Evolutionary conservation across 2,113 vertebrate genomes (phyloP), one percentile per base, ranked within the genome.

Genomic region (Gambusia affinis): DNA sequence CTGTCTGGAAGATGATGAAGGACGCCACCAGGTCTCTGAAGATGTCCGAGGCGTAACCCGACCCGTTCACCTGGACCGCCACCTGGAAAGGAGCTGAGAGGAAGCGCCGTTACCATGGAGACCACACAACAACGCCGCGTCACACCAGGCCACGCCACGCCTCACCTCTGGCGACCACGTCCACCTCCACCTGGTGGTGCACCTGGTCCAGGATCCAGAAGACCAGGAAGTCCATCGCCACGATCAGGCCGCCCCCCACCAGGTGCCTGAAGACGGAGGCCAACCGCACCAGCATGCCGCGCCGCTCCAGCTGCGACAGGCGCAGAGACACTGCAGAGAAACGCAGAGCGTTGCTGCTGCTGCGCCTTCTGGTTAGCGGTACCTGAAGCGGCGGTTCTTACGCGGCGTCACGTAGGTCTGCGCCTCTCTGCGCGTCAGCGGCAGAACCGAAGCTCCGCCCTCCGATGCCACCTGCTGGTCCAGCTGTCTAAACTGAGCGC

Each of bases 201-300:
- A 97, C 87, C 80, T 97, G 87, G 69, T 96, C 96, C 0, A 98
- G 93, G 0, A 97, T 77, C 96, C 97, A 99, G 93, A 95, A 99
- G 66, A 97, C 87, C 10, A 95, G 67, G 12, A 95, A 96, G 88
- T 99, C 97, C 0, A 96, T 84, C 7, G 89, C 84, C 69, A 98
- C 80, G 28, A 97, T 73, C 72, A 96, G 22, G 14, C 92, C 0
- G 0, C 93, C 92, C 0, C 95, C 39, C 14, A 95, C 29, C 19
- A 94, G 8, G 1, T 96, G 94, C 11, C 79, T 92, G 30, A 94
- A 42, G 7, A 96, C 81, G 0, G 67, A 75, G 60, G 83, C n/a
- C 39, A 92, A 31, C 15, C 92, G 87, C 67, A 92, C 2, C 0
- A 83, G 1, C 0, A 93, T 92, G 0, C 14, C 70, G 0, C 6